Evolutionary conservation across 2,113 vertebrate species (phyloP), one percentile per base, ranked within the genome.

Genomic region (Sakesphorus luctuosus): DNA sequence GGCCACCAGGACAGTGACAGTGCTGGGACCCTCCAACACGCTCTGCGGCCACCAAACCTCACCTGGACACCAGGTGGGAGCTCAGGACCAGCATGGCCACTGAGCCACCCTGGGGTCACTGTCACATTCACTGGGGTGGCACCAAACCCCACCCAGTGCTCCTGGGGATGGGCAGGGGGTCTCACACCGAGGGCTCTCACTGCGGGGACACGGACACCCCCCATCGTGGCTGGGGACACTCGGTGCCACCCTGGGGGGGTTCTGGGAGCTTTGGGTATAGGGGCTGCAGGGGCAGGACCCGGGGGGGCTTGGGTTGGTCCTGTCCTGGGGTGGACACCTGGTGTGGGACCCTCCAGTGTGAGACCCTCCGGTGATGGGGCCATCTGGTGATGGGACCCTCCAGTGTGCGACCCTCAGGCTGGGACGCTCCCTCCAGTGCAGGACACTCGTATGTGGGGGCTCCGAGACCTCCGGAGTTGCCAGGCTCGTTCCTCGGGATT

Each of bases 11-110:
- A 36, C 77, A 11, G 14, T 8, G 47, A 5, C n/a, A 8, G 65
- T 4, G 8, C 38, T 8, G 9, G 59, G 47, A 65, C 24, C 35
- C 40, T 36, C 21, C 52, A 6, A 0, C 0, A 11, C 2, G 20
- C 33, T 33, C 68, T 13, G 77, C 1, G 4, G 43, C 77, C 61
- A 38, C 33, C 59, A 28, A 1, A 74, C 15, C 68, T 24, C 77
- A 33, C 44, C 59, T 5, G 59, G 33, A 13, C 50, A 10, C 49
- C 86, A 36, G 35, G 25, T 26, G 67, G 40, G 58, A 72, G 58
- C 68, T 66, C 58, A 21, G 31, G 16, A 4, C 29, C 6, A 5
- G 31, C 7, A 9, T 4, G 35, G 35, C 35, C 47, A 29, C n/a
- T 29, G 13, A 33, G 28, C 20, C 4, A 7, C 20, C 25, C 35